Evolutionary conservation across 2,797 vertebrate genomes (phyloP).

Genomic region (Nasua narica): DNA sequence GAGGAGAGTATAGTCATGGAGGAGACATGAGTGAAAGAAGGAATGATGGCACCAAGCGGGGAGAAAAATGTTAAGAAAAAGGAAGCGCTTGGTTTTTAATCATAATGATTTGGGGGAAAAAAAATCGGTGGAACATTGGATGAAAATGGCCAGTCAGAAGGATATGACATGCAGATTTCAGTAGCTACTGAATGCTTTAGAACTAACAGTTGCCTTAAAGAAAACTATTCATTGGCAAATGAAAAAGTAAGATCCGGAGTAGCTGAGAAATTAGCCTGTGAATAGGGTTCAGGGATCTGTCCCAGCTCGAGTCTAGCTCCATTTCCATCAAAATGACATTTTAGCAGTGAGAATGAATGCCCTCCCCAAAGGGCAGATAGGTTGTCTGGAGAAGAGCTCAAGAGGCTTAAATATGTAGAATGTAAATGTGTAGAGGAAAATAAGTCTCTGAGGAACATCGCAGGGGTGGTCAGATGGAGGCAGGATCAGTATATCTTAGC

Average conservation of each 20-base stretch:
- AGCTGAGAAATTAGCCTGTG: not conserved
- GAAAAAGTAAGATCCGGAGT: not conserved
- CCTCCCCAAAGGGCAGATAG: not conserved
- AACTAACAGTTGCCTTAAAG: not conserved
- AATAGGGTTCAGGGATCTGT: not conserved
- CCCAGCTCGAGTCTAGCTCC: not conserved
- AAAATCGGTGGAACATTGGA: not conserved
- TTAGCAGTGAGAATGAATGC: not conserved
- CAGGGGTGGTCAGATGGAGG: not conserved
- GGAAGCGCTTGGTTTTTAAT: not conserved
- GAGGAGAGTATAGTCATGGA: not conserved
- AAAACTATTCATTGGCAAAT: not conserved
- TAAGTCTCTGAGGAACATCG: not conserved
- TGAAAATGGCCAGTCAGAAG: not conserved
- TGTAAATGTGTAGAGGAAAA: not conserved
- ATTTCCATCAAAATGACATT: slow-evolving; percentile 21
- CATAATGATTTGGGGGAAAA: not conserved
- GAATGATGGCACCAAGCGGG: not conserved
- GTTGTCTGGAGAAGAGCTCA: not conserved
- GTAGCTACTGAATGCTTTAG: not conserved
- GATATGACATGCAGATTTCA: not conserved
- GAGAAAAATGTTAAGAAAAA: not conserved
- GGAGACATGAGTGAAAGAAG: not conserved
- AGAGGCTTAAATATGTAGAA: not conserved
- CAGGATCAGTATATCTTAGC: not conserved